A percentile compares a stretch with the other conserved stretches of the same genome.
Conservation (phyloP, 1,140 invertebrate species). For the Cydia strobilella region DNA sequence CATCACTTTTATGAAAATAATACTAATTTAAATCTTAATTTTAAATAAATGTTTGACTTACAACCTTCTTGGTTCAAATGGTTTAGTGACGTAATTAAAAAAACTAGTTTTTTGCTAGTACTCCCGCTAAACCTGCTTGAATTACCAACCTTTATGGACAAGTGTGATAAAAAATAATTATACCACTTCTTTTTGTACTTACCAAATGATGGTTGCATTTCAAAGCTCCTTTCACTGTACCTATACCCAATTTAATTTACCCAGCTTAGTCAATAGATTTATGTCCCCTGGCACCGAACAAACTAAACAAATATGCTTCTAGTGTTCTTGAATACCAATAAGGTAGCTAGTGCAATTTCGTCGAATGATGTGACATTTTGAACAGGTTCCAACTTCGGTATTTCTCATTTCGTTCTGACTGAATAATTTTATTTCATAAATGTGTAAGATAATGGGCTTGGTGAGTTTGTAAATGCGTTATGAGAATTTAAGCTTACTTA, state of each 20-base stretch:
- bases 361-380: conserved; percentile 31
- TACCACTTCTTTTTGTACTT: neutral
- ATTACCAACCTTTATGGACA: too few relatives aligned
- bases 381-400: conserved; percentile 29
- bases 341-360: conserved; percentile 14
- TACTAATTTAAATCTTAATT: too few relatives aligned
- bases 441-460: neutral
- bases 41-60: too few relatives aligned
- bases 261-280: conserved; percentile 23
- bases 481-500: too few relatives aligned
- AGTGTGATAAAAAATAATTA: too few relatives aligned
- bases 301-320: conserved; percentile 24
- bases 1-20: too few relatives aligned
- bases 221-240: neutral
- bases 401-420: conserved; percentile 21
- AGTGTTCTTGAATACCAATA: conserved; percentile 24
- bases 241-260: conserved; percentile 7
- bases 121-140: too few relatives aligned
- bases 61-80: too few relatives aligned
- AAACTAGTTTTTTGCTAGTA: too few relatives aligned
- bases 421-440: conserved; percentile 19
- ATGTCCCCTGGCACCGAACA: conserved; percentile 4
- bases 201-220: neutral
- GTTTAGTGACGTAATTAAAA: too few relatives aligned
- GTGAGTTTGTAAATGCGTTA: neutral